Conservation (phyloP, 2,113 vertebrate genomes). For the Brachirus orientalis region DNA sequence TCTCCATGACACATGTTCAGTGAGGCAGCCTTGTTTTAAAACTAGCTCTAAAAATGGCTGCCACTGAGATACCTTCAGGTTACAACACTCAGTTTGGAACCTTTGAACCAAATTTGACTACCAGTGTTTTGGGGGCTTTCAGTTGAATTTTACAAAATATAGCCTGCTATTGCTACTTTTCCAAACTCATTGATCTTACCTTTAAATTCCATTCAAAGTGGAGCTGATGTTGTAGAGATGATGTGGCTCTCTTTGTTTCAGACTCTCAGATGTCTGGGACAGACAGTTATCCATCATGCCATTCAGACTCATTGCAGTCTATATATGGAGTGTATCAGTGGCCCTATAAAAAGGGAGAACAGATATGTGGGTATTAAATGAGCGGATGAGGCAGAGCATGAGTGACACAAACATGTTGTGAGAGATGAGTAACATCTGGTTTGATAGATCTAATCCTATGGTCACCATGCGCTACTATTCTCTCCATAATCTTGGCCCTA, state of each 20-base stretch:
- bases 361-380: constrained; percentile 68
- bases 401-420: constrained; percentile 80
- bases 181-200: no score
- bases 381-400: constrained; percentile 68
- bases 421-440: constrained; percentile 80
- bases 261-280: constrained; percentile 48
- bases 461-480: constrained; percentile 37
- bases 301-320: constrained; percentile 54
- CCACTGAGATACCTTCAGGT: no score
- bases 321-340: constrained; percentile 67
- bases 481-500: constrained; percentile 74
- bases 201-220: no score
- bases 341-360: constrained; percentile 54
- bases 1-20: no score
- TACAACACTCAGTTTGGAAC: no score
- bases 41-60: no score
- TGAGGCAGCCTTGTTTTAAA: no score
- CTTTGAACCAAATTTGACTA: no score
- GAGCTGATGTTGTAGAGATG: no score
- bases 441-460: constrained; percentile 65
- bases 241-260: constrained; percentile 23
- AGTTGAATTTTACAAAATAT: no score
- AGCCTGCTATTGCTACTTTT: no score
- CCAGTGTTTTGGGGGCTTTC: no score
- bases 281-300: constrained; percentile 63